Evolutionary conservation across 2,888 invertebrate species (phyloP).

Genomic region (Lepidochitona cinerea): DNA sequence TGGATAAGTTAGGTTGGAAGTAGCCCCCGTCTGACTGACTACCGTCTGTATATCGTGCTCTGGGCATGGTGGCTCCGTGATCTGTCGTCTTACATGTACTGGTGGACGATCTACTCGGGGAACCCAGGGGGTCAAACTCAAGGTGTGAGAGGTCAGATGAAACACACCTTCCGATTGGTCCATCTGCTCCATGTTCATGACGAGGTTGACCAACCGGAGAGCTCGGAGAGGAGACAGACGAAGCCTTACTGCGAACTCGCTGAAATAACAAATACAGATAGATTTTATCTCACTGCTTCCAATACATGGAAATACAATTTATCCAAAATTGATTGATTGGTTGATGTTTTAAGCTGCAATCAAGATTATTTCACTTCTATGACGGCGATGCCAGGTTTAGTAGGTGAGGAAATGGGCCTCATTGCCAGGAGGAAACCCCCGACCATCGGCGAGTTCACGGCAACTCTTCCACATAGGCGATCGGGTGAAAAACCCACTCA

Average conservation of each 20-base stretch:
- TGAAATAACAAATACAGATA: constrained; percentile 28
- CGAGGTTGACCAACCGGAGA: constrained; percentile 78
- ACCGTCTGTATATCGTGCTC: constrained; percentile 39
- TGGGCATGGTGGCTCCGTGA: constrained; percentile 45
- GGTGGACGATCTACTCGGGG: background rate
- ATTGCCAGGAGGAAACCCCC: no score
- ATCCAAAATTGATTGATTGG: no score
- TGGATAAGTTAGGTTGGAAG: constrained; percentile 43
- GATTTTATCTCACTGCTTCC: no score
- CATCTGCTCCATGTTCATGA: background rate
- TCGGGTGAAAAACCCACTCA: no score
- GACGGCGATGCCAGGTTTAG: no score
- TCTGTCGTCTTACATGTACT: background rate
- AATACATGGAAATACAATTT: no score
- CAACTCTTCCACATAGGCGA: no score
- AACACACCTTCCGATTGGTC: background rate
- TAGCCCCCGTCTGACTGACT: constrained; percentile 24
- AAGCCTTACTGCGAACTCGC: constrained; percentile 81
- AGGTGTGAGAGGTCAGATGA: constrained; percentile 5
- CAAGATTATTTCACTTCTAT: background rate
- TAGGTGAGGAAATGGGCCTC: no score
- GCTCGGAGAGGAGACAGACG: constrained; percentile 75
- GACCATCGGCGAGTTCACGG: no score
- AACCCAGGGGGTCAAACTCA: background rate
- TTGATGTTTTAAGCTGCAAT: background rate